These are phyloP conservation scores for Naso thynnoides DNA, from an alignment of 2,797 vertebrate genomes.

Conservation along the genomic window DNA sequence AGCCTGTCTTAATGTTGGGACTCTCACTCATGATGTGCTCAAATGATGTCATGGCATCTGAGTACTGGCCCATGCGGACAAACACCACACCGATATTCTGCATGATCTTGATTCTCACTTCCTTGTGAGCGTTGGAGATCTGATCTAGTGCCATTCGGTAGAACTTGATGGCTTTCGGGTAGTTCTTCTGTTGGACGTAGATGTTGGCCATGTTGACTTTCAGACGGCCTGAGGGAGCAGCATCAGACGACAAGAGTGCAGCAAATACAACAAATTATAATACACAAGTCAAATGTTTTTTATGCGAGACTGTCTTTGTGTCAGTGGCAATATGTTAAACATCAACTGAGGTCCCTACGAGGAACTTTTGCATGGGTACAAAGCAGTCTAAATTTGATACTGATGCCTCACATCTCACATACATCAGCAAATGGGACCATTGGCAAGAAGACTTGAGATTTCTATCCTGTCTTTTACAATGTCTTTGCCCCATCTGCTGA, in stretches of 20 bases:
- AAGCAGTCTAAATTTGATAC: too few species aligned
- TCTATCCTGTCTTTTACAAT: too few species aligned
- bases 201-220: slow-evolving; percentile 99
- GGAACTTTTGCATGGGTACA: too few species aligned
- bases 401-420: too few species aligned
- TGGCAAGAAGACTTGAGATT: too few species aligned
- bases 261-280: neutral
- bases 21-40: slow-evolving; percentile 96
- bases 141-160: slow-evolving; percentile 99
- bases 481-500: too few species aligned
- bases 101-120: slow-evolving; percentile 98
- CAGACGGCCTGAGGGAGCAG: slow-evolving; percentile 86
- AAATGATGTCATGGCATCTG: slow-evolving; percentile 93
- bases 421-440: too few species aligned
- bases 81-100: slow-evolving; percentile 96
- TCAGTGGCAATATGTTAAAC: neutral
- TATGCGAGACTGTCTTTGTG: neutral
- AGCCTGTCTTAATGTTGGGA: slow-evolving; percentile 93
- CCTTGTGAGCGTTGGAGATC: slow-evolving; percentile 92
- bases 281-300: neutral
- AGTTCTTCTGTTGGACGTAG: slow-evolving; percentile 96
- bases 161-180: slow-evolving; percentile 96
- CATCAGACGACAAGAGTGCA: too few species aligned
- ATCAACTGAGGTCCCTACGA: neutral
- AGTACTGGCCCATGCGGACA: slow-evolving; percentile 92